Percentiles rank a stretch among this genome's conserved stretches.
These are phyloP conservation scores for Saguinus midas DNA, from an alignment of 2,113 vertebrate species.

Conservation along the genomic window DNA sequence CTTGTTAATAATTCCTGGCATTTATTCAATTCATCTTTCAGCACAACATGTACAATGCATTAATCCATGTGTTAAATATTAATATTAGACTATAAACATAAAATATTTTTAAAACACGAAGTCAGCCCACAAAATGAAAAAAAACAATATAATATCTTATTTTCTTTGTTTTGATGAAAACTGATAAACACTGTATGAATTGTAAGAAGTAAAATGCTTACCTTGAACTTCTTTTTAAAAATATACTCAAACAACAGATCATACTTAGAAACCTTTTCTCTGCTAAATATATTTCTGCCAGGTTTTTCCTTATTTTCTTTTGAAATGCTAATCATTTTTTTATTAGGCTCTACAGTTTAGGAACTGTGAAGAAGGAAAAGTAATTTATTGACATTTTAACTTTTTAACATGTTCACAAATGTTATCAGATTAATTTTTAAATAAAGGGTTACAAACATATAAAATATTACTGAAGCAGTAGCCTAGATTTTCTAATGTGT, in stretches of 20 bases:
- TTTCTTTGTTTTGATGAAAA: conserved; percentile 20
- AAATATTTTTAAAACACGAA: conserved; percentile 31
- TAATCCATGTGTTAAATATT: conserved; percentile 46
- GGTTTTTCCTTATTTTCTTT: conserved; percentile 7
- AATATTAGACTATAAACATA: not conserved
- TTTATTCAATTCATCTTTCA: conserved; percentile 37
- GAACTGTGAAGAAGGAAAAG: not conserved
- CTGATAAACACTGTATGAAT: not conserved
- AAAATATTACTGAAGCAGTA: not conserved
- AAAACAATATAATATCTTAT: not conserved
- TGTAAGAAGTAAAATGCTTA: not conserved
- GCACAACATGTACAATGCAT: not conserved
- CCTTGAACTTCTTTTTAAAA: not conserved
- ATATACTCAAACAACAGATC: not conserved
- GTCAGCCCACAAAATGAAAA: not conserved
- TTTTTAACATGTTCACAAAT: not conserved
- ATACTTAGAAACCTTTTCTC: not conserved
- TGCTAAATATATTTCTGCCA: not conserved
- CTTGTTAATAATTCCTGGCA: conserved; percentile 41
- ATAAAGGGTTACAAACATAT: not conserved
- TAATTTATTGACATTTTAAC: not conserved
- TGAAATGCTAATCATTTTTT: not conserved
- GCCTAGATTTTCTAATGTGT: not conserved
- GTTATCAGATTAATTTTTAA: conserved; percentile 10
- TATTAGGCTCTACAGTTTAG: not conserved